Conservation (phyloP, 2,113 vertebrate genomes). For the Taxidea taxus region DNA sequence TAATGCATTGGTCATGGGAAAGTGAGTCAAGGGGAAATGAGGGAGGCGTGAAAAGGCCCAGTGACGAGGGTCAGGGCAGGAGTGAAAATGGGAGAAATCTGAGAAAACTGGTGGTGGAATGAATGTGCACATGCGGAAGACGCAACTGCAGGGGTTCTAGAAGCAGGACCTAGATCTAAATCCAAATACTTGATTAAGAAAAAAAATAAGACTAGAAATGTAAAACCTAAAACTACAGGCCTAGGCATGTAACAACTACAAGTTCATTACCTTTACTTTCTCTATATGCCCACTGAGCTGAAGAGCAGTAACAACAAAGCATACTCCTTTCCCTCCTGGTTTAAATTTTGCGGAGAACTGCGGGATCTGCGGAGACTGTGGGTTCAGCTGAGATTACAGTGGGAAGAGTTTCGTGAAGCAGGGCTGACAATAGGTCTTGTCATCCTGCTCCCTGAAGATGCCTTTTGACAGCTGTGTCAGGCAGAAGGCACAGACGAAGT, state of each 20-base stretch:
- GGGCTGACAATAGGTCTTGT: slow-evolving; percentile 88
- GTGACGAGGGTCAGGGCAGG: fast-evolving
- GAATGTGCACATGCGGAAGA: background rate
- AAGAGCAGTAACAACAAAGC: background rate
- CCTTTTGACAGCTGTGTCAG: slow-evolving; percentile 90
- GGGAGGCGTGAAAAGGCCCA: background rate
- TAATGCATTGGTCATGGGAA: background rate
- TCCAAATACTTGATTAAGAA: background rate
- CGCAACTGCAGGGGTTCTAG: background rate
- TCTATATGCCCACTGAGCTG: background rate
- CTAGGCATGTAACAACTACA: background rate
- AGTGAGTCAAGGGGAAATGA: background rate
- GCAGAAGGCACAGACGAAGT: slow-evolving; percentile 93
- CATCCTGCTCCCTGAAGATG: slow-evolving; percentile 83
- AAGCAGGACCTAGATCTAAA: background rate
- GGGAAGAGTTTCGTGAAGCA: slow-evolving; percentile 90
- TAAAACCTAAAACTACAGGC: background rate
- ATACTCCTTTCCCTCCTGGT: background rate
- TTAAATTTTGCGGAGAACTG: background rate
- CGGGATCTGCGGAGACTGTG: no score
- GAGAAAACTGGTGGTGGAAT: background rate
- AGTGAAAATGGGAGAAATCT: background rate
- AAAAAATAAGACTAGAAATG: background rate
- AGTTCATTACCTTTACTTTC: background rate
- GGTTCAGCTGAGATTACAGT: background rate